Percentiles rank a stretch among this genome's conserved stretches.
Conservation (phyloP, 2,113 vertebrate genomes). For the Pelusios castaneus region DNA sequence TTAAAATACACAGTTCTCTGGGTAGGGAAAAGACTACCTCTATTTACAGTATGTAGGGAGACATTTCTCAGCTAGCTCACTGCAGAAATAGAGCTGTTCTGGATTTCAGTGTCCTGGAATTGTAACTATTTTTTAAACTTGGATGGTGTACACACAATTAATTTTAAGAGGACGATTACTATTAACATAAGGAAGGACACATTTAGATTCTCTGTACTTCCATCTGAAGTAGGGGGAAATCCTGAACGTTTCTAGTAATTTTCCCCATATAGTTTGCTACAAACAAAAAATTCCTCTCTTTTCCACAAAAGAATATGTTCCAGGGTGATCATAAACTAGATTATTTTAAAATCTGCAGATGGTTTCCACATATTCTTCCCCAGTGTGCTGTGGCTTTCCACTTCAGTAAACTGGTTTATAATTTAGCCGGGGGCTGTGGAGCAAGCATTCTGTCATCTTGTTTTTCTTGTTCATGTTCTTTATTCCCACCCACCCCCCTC, state of each 20-base stretch:
- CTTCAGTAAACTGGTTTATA: slow-evolving; percentile 65
- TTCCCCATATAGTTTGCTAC: slow-evolving; percentile 61
- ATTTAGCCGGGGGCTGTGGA: slow-evolving; percentile 64
- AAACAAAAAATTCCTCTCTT: slow-evolving; percentile 58
- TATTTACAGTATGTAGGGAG: slow-evolving; percentile 69
- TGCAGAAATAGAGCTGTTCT: slow-evolving; percentile 54
- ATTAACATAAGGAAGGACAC: slow-evolving; percentile 75
- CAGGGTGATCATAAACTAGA: slow-evolving; percentile 65
- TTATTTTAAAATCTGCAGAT: slow-evolving; percentile 75
- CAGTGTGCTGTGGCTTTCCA: slow-evolving; percentile 65
- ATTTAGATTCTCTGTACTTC: slow-evolving; percentile 69
- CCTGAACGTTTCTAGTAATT: slow-evolving; percentile 71
- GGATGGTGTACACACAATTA: slow-evolving; percentile 65
- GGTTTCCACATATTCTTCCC: slow-evolving; percentile 63
- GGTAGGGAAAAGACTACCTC: slow-evolving; percentile 65
- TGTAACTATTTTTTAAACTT: slow-evolving; percentile 61
- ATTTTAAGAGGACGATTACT: slow-evolving; percentile 71
- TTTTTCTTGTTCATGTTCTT: slow-evolving; percentile 44
- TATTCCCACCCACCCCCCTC: neutral
- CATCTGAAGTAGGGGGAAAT: slow-evolving; percentile 64
- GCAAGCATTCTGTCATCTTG: slow-evolving; percentile 61
- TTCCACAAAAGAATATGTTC: slow-evolving; percentile 57
- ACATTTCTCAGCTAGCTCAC: slow-evolving; percentile 62
- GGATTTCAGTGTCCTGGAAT: slow-evolving; percentile 59
- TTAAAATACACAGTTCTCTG: slow-evolving; percentile 70